A percentile compares a stretch with the other conserved stretches of the same genome.
phyloP scores from a whole-genome alignment of 1,140 invertebrate genomes.

The Bombus pascuorum region DNA sequence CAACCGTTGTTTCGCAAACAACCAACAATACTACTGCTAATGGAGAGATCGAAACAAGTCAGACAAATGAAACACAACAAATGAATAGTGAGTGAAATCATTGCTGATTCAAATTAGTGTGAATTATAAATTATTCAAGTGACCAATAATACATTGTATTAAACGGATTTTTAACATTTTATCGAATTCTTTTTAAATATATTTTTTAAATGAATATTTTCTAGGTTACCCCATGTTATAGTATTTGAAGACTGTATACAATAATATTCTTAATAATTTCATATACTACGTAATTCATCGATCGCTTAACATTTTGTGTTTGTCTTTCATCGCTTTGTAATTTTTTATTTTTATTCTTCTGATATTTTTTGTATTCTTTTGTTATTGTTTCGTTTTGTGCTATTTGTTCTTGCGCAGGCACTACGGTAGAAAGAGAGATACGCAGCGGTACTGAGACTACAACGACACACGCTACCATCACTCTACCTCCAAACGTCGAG shows the following conservation, averaged over 20 bases:
- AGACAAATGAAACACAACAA: conserved; percentile 77
- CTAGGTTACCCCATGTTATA: conserved; percentile 32
- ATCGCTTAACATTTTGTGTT: conserved; percentile 32
- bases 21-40: conserved; percentile 79
- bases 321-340: conserved; percentile 33
- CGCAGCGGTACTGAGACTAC: conserved; percentile 80
- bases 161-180: neutral
- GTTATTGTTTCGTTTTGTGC: conserved; percentile 61
- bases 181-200: neutral
- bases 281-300: conserved; percentile 12
- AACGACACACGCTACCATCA: conserved; percentile 81
- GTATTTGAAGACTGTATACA: conserved; percentile 42
- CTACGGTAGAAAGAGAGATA: conserved; percentile 81
- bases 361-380: conserved; percentile 66
- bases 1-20: conserved; percentile 79
- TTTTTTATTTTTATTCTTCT: conserved; percentile 37
- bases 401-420: conserved; percentile 75
- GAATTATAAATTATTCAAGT: conserved; percentile 5
- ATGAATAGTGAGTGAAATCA: conserved; percentile 78
- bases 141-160: conserved; percentile 35
- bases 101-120: conserved; percentile 15
- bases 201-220: conserved; percentile 42
- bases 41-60: conserved; percentile 78
- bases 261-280: conserved; percentile 13
- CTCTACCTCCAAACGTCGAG: conserved; percentile 80